Percentiles rank a stretch among this genome's conserved stretches.
Evolutionary conservation across 2,113 vertebrate genomes (phyloP).

Genomic region (Procavia capensis): DNA sequence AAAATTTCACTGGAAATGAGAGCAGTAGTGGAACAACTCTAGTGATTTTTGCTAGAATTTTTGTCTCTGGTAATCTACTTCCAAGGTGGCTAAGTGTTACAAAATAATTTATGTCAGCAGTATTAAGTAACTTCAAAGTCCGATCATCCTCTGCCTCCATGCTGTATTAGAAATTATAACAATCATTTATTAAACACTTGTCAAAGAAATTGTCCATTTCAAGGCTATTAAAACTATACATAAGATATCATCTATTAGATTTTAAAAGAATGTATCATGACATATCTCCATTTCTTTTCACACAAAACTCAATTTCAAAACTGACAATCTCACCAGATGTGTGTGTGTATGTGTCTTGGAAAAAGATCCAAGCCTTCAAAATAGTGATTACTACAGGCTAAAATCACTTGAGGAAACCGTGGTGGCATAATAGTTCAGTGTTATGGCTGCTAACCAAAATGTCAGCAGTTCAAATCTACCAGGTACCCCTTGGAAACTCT

Average conservation of each 20-base stretch:
- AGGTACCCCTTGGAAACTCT: too few relatives aligned
- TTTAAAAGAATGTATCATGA: neutral
- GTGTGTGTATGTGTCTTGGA: neutral
- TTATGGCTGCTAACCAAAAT: neutral
- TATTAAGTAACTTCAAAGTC: neutral
- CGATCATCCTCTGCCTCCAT: neutral
- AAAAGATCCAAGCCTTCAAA: neutral
- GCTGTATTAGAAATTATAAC: neutral
- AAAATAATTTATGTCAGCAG: neutral
- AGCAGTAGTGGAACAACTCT: neutral
- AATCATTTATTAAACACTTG: conserved; percentile 17
- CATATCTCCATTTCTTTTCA: conserved; percentile 27
- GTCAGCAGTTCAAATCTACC: too few relatives aligned
- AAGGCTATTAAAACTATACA: neutral
- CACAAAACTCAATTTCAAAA: neutral
- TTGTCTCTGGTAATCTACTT: conserved; percentile 5
- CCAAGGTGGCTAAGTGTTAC: neutral
- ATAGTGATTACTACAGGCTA: neutral
- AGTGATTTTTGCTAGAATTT: neutral
- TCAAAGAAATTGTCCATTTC: neutral
- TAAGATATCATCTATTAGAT: neutral
- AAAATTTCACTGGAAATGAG: neutral
- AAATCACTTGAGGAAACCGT: neutral
- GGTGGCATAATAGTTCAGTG: neutral
- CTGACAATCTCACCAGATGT: neutral